Evolutionary conservation across 2,113 vertebrate genomes (phyloP), one percentile per base, ranked within the genome.

Genomic region (Polypterus senegalus): DNA sequence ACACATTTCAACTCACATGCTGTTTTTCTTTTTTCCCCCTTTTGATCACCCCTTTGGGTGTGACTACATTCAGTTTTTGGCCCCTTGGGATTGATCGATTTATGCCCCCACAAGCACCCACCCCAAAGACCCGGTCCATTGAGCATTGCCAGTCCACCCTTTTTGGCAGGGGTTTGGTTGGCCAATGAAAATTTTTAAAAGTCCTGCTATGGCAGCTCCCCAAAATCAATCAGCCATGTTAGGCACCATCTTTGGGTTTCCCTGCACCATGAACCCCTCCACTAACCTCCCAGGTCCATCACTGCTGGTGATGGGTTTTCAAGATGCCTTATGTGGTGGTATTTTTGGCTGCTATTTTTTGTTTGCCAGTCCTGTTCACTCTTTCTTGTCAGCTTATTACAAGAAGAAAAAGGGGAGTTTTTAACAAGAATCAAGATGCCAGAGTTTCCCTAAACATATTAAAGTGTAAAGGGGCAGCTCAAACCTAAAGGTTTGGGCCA

Each of bases 261-360:
- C 77, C 0, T 98, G 95, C 66, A 44, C 78, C 71, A 90, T 96
- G 88, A 89, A 85, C 7, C 88, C 90, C 3, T 84, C 86, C 0
- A 71, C 88, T 60, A 70, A 77, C 61, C 85, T 97, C 62, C 94
- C 94, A 0, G 93, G 68, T 91, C 91, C 0, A 67, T 98, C 57
- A 97, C 73, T 93, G 0, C 78, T 98, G 71, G 82, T 94, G 67
- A 84, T 97, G 64, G 92, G 91, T 68, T 98, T 97, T 67, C 92
- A 97, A 64, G 90, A 96, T 0, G 91, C 89, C 3, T 89, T 1
- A 92, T 91, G 88, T 98, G 94, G 94, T 98, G 93, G 93, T 91
- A 88, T n/a, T 62, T 94, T 98, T 0, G 95, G 95, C 61, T 96
- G 91, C 76, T 98, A 98, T n/a, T 75, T 97, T 97, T 81, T 97